phyloP scores from a whole-genome alignment of 2,797 vertebrate species.

The Micrastur ruficollis region DNA sequence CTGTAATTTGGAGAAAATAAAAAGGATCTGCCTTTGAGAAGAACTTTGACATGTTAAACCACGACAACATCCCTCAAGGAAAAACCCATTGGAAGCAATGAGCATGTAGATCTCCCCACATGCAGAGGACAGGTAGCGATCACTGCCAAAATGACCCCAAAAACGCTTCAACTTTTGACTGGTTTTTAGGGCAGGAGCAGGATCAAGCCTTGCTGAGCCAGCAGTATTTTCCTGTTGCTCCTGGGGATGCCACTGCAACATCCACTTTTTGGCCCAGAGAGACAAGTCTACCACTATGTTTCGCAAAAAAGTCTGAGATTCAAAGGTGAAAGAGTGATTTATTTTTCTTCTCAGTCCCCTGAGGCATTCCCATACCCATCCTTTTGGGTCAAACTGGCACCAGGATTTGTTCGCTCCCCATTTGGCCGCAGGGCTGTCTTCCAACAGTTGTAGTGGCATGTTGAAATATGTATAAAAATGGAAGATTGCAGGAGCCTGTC shows the following conservation, averaged over 20 bases:
- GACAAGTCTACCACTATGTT: not conserved
- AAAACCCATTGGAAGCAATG: not conserved
- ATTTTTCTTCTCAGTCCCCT: not conserved
- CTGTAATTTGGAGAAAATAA: not conserved
- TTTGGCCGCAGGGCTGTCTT: not conserved
- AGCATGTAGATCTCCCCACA: accelerated
- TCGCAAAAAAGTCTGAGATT: not conserved
- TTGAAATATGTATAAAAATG: conserved; percentile 45
- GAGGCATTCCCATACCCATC: not conserved
- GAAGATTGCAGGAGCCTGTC: conserved; percentile 49
- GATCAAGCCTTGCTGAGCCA: not conserved
- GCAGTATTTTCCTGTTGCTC: not conserved
- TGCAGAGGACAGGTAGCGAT: not conserved
- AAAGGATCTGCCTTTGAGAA: not conserved
- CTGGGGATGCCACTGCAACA: not conserved
- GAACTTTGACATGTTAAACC: not conserved
- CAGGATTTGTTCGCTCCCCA: not conserved
- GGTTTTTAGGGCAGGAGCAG: not conserved
- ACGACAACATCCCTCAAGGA: not conserved
- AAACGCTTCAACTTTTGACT: not conserved
- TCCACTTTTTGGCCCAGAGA: not conserved
- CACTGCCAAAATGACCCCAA: not conserved
- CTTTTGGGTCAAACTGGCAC: not conserved
- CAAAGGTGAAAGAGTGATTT: not conserved
- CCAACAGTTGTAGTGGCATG: not conserved